Base-by-base conservation (phyloP, 2,797 vertebrate genomes). In the Coregonus suidteri region DNA sequence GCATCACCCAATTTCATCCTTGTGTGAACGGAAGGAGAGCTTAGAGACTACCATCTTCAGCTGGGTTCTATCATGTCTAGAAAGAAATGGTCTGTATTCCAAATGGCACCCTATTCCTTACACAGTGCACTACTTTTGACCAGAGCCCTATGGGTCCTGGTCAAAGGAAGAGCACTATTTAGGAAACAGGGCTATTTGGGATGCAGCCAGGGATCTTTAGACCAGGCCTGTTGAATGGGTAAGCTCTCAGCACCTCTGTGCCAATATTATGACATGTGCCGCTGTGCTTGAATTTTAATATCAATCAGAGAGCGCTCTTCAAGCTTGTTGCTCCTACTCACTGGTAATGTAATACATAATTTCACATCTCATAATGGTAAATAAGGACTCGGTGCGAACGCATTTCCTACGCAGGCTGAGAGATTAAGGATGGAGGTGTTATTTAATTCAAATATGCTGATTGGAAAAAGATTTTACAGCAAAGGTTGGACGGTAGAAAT, bases 341-440 rank as follows among this genome's bases (percentile, higher is more conserved):
- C 16, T 65, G 41, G 66, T 64, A 59, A 65, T 74, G 47, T 56
- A 52, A 77, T 71, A 72, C 79, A 54, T 77, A 4, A 64, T 77
- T 75, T 81, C 37, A 20, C 73, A 64, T 54, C 71, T 78, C 54
- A 75, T 81, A 65, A 70, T 71, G 53, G 62, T 14, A 72, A 78
- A 81, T 75, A 20, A 41, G 59, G 53, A 72, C 41, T 47, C 2
- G 13, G 53, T 34, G 25, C 1, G 52, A 59, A 74, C n/a, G 53
- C 65, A 71, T 75, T 71, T 41, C 72, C 72, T 31, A 71, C 56
- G 53, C n/a, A 20, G 59, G 59, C 20, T 64, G 59, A 64, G 59
- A 25, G 20, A 64, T 64, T 64, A 30, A 64, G 59, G 20, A 64
- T 20, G 25, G 51, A 14, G 69, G 35, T 67, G 34, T 73, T 16